A percentile compares a stretch with the other conserved stretches of the same genome.
Conservation (phyloP, 1,140 invertebrate genomes). For the Diprion similis region DNA sequence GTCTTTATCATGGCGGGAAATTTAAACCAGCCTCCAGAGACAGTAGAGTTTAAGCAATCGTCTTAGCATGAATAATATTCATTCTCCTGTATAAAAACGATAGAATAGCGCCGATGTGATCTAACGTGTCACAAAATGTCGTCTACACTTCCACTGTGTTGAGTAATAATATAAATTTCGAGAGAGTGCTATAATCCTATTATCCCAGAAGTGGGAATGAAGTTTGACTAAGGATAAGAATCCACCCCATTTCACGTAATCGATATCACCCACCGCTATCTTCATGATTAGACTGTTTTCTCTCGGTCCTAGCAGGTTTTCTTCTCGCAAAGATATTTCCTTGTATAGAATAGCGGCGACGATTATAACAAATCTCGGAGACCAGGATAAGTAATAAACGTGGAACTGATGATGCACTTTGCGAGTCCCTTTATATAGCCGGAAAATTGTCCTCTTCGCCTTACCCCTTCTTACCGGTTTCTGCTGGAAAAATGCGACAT, state of each 20-base stretch:
- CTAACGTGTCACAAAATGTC: conserved; percentile 39
- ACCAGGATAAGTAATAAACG: conserved; percentile 33
- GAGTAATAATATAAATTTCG: conserved; percentile 36
- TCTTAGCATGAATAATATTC: no score
- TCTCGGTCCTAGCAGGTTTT: not conserved
- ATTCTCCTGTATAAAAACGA: no score
- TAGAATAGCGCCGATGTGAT: no score
- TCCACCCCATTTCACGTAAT: not conserved
- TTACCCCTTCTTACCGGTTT: conserved; percentile 35
- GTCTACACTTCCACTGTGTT: conserved; percentile 54
- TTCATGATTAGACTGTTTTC: conserved; percentile 35
- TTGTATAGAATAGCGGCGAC: not conserved
- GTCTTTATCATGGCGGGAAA: no score
- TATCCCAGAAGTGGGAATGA: not conserved
- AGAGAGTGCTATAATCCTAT: conserved; percentile 19
- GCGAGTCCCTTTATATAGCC: conserved; percentile 55
- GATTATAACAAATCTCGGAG: not conserved
- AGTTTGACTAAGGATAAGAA: not conserved
- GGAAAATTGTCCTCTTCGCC: conserved; percentile 47
- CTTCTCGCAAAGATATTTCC: not conserved
- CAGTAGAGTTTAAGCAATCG: no score
- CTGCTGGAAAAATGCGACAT: not conserved
- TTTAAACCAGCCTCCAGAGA: no score
- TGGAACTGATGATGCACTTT: conserved; percentile 43
- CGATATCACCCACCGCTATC: conserved; percentile 42